Conservation (phyloP, 2,888 invertebrate genomes). For the Rotaria socialis region DNA sequence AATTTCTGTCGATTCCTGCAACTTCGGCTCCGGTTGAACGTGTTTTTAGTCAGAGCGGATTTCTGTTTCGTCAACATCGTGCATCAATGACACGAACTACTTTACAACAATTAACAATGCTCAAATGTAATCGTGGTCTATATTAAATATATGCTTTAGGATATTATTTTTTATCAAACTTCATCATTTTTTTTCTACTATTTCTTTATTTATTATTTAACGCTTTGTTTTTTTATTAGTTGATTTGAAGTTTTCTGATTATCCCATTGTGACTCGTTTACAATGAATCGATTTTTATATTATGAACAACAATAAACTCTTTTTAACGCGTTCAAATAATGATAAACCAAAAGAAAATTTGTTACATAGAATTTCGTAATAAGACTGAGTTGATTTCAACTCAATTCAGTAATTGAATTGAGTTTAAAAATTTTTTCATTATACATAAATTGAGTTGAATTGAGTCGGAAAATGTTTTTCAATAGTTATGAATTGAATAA, state of each 20-base stretch:
- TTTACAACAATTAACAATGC: slow-evolving; percentile 20
- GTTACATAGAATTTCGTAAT: not conserved
- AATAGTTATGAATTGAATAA: not conserved
- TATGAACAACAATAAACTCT: not conserved
- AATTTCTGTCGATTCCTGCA: slow-evolving; percentile 5
- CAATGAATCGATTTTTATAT: not conserved
- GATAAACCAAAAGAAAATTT: not conserved
- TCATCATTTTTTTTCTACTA: no score
- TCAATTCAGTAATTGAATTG: not conserved
- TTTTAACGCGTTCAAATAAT: not conserved
- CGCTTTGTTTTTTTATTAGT: not conserved
- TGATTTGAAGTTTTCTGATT: not conserved
- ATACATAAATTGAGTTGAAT: not conserved
- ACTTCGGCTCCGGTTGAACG: not conserved
- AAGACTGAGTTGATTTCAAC: not conserved
- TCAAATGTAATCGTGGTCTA: slow-evolving; percentile 19
- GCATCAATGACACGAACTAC: slow-evolving; percentile 1
- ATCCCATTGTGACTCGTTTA: not conserved
- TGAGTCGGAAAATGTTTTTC: not conserved
- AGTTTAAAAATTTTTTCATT: not conserved
- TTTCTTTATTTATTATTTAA: no score
- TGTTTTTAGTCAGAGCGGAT: slow-evolving; percentile 1
- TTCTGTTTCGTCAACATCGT: slow-evolving; percentile 3
- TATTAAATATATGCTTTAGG: not conserved
- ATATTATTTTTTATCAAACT: not conserved